Evolutionary conservation across 2,797 vertebrate genomes (phyloP).

Genomic region (Anas flavirostris): DNA sequence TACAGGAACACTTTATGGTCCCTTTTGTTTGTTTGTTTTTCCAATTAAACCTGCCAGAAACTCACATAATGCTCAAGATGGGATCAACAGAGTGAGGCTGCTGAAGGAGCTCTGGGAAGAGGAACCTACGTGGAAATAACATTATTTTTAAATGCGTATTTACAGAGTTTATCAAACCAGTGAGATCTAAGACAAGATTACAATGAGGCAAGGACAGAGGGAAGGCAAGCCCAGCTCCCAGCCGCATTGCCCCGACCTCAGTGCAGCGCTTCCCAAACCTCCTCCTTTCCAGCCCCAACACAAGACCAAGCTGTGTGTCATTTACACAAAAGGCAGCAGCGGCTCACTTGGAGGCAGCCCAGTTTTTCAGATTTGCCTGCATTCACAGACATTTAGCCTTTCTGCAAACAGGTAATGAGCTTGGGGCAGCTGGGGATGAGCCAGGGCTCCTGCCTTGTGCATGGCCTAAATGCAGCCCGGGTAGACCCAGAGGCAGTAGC

Average conservation of each 20-base stretch:
- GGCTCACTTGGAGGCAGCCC: background rate
- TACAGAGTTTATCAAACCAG: background rate
- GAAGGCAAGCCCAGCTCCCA: accelerated
- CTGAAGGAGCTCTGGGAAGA: background rate
- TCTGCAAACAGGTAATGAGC: background rate
- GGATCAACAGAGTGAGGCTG: background rate
- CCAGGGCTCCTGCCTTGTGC: accelerated
- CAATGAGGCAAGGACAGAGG: background rate
- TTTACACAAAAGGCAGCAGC: background rate
- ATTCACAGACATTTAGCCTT: background rate
- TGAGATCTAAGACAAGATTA: background rate
- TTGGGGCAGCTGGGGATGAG: background rate
- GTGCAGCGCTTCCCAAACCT: background rate
- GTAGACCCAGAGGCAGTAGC: background rate
- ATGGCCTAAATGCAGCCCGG: background rate
- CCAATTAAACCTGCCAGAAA: background rate
- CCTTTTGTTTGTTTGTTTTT: background rate
- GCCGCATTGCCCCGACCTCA: accelerated
- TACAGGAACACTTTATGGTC: background rate
- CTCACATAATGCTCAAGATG: background rate
- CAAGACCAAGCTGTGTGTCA: accelerated
- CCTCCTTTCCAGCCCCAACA: background rate
- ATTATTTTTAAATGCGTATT: background rate
- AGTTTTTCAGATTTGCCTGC: background rate
- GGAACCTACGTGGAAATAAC: background rate